Base-by-base conservation (phyloP, 2,888 invertebrate genomes). In the Seira sanloemensis region DNA sequence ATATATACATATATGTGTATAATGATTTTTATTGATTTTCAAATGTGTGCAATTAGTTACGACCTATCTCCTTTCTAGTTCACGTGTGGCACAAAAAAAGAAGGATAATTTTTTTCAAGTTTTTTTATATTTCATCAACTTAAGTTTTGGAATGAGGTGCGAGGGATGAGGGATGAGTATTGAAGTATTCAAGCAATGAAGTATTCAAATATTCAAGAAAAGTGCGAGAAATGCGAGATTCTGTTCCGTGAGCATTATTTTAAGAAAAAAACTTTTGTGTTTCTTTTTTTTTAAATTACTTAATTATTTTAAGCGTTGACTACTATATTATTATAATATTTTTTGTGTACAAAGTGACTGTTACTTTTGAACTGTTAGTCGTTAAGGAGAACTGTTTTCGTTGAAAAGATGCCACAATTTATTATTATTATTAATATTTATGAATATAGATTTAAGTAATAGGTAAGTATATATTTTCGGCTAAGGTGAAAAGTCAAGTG, bases 1-100 rank as follows among this genome's bases (percentile, higher is more conserved):
- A n/a, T n/a, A n/a, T n/a, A n/a, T n/a, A n/a, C n/a, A n/a, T n/a
- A n/a, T n/a, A n/a, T n/a, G n/a, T n/a, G n/a, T n/a, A 66, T 12
- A 66, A 66, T 68, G 25, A 58, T 78, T 69, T 69, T 78, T 73
- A 69, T 66, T 18, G 58, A 58, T 73, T 54, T 80, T 78, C 62
- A n/a, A n/a, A 74, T 58, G 66, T 77, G 72, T 77, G 76, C 77
- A 82, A 82, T 82, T 77, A 82, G 76, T 76, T 82, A 71, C 82
- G 77, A 82, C 77, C 82, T 77, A 58, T 72, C 72, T 66, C 37
- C 71, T 77, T 82, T 82, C 82, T 82, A 82, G 82, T 72, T 82
- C 77, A 81, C 69, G 67, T n/a, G n/a, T n/a, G n/a, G n/a, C n/a
- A n/a, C n/a, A n/a, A n/a, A n/a, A n/a, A n/a, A n/a, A n/a, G n/a